phyloP scores from a whole-genome alignment of 2,797 vertebrate species.

The Bryconaethiops microstoma region DNA sequence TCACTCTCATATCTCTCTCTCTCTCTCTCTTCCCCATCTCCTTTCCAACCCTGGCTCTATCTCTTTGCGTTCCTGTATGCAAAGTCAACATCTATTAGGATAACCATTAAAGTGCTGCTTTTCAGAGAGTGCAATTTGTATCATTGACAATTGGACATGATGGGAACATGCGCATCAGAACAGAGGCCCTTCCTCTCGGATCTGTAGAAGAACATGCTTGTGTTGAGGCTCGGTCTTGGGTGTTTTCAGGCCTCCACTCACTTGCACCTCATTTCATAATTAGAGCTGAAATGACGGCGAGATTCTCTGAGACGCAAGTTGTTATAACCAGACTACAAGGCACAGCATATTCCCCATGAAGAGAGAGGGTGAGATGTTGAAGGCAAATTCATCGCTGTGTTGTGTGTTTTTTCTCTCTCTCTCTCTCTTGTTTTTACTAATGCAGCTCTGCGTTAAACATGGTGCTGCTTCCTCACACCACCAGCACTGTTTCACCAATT shows the following conservation, averaged over 20 bases:
- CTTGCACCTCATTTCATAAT: conserved; percentile 69
- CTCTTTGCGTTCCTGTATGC: conserved; percentile 34
- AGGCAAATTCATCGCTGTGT: conserved; percentile 58
- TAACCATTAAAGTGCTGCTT: conserved; percentile 76
- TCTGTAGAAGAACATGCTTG: conserved; percentile 52
- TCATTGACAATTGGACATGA: conserved; percentile 75
- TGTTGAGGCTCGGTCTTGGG: conserved; percentile 47
- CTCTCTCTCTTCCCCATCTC: conserved; percentile 53
- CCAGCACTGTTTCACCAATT: conserved; percentile 57
- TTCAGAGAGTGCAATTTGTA: conserved; percentile 67
- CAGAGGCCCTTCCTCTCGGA: conserved; percentile 60
- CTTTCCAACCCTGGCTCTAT: conserved; percentile 30
- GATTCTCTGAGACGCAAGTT: conserved; percentile 35
- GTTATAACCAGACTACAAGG: conserved; percentile 34
- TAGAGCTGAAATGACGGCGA: conserved; percentile 66
- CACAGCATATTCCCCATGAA: conserved; percentile 64
- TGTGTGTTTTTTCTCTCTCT: conserved; percentile 51
- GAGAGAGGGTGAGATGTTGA: conserved; percentile 60
- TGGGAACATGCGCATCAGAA: conserved; percentile 70
- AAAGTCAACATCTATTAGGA: conserved; percentile 80
- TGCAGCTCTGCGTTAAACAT: conserved; percentile 65
- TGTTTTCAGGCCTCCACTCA: conserved; percentile 56
- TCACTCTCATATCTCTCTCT: conserved; percentile 14
- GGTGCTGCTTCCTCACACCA: conserved; percentile 48
- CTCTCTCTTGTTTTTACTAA: conserved; percentile 51